Evolutionary conservation across 2,888 invertebrate species (phyloP).

Genomic region (Cheilosia vernalis): DNA sequence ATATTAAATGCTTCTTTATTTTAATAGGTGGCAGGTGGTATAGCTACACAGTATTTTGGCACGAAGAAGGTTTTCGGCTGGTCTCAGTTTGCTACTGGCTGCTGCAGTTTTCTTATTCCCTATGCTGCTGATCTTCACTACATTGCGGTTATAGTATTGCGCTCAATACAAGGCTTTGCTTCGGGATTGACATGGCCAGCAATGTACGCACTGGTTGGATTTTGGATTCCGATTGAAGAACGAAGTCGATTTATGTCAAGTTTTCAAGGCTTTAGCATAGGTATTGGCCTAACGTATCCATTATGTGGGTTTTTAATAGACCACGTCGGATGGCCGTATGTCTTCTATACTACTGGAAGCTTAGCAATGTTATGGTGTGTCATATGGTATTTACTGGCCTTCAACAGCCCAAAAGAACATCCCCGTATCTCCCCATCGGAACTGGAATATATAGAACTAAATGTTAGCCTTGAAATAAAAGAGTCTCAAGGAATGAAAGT

Average conservation of each 20-base stretch:
- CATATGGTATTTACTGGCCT: constrained; percentile 88
- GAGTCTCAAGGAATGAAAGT: constrained; percentile 84
- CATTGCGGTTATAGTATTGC: constrained; percentile 85
- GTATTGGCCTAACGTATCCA: constrained; percentile 89
- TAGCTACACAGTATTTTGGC: constrained; percentile 88
- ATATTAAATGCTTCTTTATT: neutral
- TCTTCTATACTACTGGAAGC: constrained; percentile 89
- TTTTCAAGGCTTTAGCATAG: constrained; percentile 90
- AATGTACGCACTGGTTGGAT: constrained; percentile 89
- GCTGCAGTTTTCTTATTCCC: constrained; percentile 88
- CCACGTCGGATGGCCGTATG: constrained; percentile 87
- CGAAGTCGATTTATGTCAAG: constrained; percentile 90
- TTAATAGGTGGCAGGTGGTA: constrained; percentile 86
- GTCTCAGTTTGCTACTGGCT: constrained; percentile 88
- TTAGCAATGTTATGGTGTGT: constrained; percentile 87
- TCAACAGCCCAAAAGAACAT: constrained; percentile 87
- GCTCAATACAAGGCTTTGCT: constrained; percentile 88
- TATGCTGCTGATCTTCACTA: constrained; percentile 87
- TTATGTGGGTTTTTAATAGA: constrained; percentile 88
- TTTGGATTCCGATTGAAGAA: constrained; percentile 89
- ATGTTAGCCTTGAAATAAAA: constrained; percentile 85
- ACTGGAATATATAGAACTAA: constrained; percentile 87
- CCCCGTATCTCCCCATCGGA: constrained; percentile 88
- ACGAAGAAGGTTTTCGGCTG: constrained; percentile 89
- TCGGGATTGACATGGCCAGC: constrained; percentile 90